phyloP scores from a whole-genome alignment of 2,113 vertebrate species.

The Martes martes region DNA sequence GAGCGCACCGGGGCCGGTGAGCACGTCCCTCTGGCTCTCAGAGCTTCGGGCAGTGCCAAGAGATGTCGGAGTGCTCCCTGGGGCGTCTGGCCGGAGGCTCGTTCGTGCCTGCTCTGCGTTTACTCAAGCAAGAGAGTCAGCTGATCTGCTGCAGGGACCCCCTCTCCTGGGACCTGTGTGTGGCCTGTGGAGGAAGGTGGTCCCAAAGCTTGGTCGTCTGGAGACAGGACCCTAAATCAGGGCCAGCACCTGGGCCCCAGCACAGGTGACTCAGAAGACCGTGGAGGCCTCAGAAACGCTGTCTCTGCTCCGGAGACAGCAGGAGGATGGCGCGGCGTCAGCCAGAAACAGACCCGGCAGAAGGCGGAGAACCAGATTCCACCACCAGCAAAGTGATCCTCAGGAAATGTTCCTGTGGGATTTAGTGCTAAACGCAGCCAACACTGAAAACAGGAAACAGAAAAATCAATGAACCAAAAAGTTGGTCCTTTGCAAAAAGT shows the following conservation, averaged over 20 bases:
- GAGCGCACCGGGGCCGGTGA: not conserved
- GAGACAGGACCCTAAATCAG: not conserved
- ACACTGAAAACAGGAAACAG: not conserved
- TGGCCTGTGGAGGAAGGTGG: not conserved
- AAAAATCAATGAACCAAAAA: not conserved
- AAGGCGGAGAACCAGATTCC: not conserved
- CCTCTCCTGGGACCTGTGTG: not conserved
- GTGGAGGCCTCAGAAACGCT: not conserved
- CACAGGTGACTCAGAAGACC: not conserved
- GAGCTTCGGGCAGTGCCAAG: not conserved
- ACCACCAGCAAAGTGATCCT: not conserved
- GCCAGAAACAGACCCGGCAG: not conserved
- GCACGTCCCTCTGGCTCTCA: not conserved
- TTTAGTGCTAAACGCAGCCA: not conserved
- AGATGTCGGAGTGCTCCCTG: rapidly evolving
- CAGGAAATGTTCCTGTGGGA: not conserved
- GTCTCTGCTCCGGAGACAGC: not conserved
- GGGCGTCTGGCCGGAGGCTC: not conserved
- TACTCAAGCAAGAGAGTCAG: not conserved
- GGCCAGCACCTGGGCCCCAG: not conserved
- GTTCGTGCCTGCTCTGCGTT: rapidly evolving
- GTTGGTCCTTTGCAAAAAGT: not conserved
- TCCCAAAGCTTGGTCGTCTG: not conserved
- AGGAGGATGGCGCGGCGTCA: rapidly evolving
- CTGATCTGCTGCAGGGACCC: not conserved